Evolutionary conservation across 2,888 invertebrate species (phyloP).

Genomic region (Heteromyza rotundicornis): DNA sequence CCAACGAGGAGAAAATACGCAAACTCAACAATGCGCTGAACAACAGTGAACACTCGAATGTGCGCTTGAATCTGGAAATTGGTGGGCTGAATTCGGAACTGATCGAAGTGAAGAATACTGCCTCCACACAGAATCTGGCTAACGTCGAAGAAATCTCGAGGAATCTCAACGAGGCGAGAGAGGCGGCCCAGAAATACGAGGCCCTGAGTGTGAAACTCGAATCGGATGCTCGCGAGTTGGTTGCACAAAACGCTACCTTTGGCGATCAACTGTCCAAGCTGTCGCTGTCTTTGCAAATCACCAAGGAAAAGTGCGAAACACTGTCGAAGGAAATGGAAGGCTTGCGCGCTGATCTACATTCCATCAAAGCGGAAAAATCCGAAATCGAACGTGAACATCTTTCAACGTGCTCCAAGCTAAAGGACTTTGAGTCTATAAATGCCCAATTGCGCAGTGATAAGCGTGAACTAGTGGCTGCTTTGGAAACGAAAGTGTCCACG

Average conservation of each 20-base stretch:
- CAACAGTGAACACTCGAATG: slow-evolving; percentile 39
- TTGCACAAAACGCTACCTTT: slow-evolving; percentile 33
- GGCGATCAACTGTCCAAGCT: slow-evolving; percentile 40
- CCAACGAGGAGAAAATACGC: slow-evolving; percentile 39
- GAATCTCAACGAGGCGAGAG: slow-evolving; percentile 29
- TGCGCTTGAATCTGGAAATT: slow-evolving; percentile 44
- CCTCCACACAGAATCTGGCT: slow-evolving; percentile 27
- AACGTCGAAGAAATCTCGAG: slow-evolving; percentile 28
- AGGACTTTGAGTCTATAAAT: slow-evolving; percentile 31
- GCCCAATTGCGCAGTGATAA: slow-evolving; percentile 31
- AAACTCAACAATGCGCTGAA: slow-evolving; percentile 38
- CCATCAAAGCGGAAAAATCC: slow-evolving; percentile 31
- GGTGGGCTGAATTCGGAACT: slow-evolving; percentile 46
- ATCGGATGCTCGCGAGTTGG: slow-evolving; percentile 20
- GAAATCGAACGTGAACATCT: slow-evolving; percentile 35
- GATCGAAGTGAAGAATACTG: slow-evolving; percentile 26
- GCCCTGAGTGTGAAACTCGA: slow-evolving; percentile 35
- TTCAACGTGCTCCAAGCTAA: slow-evolving; percentile 31
- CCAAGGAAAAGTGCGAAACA: slow-evolving; percentile 31
- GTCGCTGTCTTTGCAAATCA: slow-evolving; percentile 30
- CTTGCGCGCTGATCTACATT: slow-evolving; percentile 31
- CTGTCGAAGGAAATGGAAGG: slow-evolving; percentile 36
- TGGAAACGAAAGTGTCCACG: slow-evolving; percentile 31
- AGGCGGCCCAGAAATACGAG: slow-evolving; percentile 28
- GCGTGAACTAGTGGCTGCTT: slow-evolving; percentile 25